Evolutionary conservation across 23 tunicate genomes (phyloP).

Genomic region (Phallusia fumigata): DNA sequence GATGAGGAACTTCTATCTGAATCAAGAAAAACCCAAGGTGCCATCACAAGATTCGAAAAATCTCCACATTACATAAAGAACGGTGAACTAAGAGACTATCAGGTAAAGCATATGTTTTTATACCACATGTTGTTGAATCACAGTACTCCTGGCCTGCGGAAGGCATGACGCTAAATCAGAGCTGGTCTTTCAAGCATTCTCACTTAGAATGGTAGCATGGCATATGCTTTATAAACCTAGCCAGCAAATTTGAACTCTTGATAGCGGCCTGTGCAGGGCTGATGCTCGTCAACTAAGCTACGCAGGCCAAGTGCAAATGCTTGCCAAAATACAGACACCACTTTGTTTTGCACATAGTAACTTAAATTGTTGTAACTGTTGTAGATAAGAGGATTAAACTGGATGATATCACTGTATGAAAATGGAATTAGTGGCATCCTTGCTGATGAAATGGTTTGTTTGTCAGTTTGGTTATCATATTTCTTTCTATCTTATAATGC

Average conservation of each 20-base stretch:
- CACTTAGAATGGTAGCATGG: too few species aligned
- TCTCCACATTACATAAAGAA: constrained; percentile 89
- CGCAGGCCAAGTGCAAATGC: too few species aligned
- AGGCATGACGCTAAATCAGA: too few species aligned
- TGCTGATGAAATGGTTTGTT: constrained; percentile 94
- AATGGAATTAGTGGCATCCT: constrained; percentile 98
- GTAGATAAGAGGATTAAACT: constrained; percentile 89
- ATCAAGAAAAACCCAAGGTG: constrained; percentile 86
- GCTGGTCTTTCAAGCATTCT: too few species aligned
- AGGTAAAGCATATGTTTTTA: constrained; percentile 23
- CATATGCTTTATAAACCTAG: too few species aligned
- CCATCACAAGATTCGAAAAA: constrained; percentile 78
- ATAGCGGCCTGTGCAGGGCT: too few species aligned
- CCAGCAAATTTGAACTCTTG: too few species aligned
- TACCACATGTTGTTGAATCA: too few species aligned
- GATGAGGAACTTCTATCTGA: constrained; percentile 88
- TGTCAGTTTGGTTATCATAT: not conserved
- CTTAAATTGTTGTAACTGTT: too few species aligned
- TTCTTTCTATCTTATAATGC: not conserved
- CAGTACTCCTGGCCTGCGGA: too few species aligned
- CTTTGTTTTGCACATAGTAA: not conserved
- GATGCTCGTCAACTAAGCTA: too few species aligned
- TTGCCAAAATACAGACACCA: not conserved
- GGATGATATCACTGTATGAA: constrained; percentile 97
- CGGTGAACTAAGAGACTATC: constrained; percentile 98